Evolutionary conservation across 2,888 invertebrate species (phyloP).

Genomic region (Drosophila anceps): DNA sequence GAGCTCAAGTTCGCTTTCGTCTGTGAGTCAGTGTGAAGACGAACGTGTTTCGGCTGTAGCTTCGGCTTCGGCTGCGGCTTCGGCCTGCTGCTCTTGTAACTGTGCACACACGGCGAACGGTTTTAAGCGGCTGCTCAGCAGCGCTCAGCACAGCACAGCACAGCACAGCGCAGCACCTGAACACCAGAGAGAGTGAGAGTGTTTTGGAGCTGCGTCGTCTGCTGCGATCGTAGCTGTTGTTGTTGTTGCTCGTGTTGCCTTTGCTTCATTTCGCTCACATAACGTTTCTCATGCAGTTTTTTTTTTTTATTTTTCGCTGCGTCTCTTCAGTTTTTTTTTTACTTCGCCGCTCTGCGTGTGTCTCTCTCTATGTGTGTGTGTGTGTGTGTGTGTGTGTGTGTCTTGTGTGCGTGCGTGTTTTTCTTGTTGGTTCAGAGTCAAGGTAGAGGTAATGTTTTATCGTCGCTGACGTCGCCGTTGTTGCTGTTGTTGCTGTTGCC

Average conservation of each 20-base stretch:
- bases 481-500: slow-evolving; percentile 46
- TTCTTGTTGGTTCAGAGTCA: slow-evolving; percentile 84
- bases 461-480: slow-evolving; percentile 44
- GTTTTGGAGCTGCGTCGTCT: slow-evolving; percentile 66
- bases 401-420: slow-evolving; percentile 40
- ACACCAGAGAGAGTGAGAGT: slow-evolving; percentile 81
- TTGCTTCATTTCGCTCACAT: slow-evolving; percentile 78
- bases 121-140: slow-evolving; percentile 46
- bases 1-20: slow-evolving; percentile 64
- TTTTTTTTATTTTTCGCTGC: slow-evolving; percentile 25
- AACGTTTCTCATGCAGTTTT: slow-evolving; percentile 83
- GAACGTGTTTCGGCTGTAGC: slow-evolving; percentile 22
- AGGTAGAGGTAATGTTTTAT: slow-evolving; percentile 84
- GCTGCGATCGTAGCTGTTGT: slow-evolving; percentile 23
- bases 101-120: slow-evolving; percentile 62
- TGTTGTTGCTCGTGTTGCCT: slow-evolving; percentile 24
- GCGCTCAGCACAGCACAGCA: slow-evolving; percentile 36
- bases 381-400: slow-evolving; percentile 7
- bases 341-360: slow-evolving; percentile 18
- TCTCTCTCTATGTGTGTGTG: slow-evolving; percentile 19
- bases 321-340: slow-evolving; percentile 22
- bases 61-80: slow-evolving; percentile 15
- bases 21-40: slow-evolving; percentile 49
- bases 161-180: too few relatives aligned
- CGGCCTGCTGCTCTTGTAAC: slow-evolving; percentile 49